Conservation (phyloP, 2,888 invertebrate genomes). For the Megastigmus dorsalis region DNA sequence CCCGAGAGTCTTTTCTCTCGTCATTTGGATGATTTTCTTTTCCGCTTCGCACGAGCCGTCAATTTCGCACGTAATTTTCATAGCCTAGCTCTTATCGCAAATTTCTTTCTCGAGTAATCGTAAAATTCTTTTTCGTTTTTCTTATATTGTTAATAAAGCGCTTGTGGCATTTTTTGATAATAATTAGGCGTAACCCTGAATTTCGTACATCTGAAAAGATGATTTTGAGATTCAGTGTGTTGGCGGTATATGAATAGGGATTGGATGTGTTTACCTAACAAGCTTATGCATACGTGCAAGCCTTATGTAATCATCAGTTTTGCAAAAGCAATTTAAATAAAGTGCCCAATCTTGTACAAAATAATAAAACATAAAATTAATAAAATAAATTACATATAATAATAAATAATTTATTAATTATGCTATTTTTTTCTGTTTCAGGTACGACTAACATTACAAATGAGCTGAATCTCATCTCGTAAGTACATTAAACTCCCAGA, state of each 20-base stretch:
- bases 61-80: not conserved
- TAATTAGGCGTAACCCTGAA: too few relatives aligned
- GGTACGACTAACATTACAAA: constrained; percentile 4
- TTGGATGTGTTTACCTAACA: not conserved
- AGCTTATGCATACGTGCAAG: not conserved
- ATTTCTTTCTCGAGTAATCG: not conserved
- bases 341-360: too few relatives aligned
- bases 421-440: constrained; percentile 18
- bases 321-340: not conserved
- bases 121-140: not conserved
- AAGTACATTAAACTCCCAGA: not conserved
- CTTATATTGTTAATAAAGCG: too few relatives aligned
- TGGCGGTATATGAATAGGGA: too few relatives aligned
- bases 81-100: too few relatives aligned
- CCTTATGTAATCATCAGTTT: not conserved
- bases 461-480: too few relatives aligned
- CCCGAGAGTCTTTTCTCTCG: too few relatives aligned
- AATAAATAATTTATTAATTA: too few relatives aligned
- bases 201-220: too few relatives aligned
- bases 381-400: too few relatives aligned
- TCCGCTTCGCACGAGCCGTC: not conserved
- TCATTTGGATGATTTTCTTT: not conserved
- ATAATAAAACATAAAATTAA: not conserved
- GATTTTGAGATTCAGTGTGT: too few relatives aligned
- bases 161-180: too few relatives aligned